Evolutionary conservation across 2,797 vertebrate species (phyloP), one percentile per base, ranked within the genome.

Genomic region (Clamator glandarius): DNA sequence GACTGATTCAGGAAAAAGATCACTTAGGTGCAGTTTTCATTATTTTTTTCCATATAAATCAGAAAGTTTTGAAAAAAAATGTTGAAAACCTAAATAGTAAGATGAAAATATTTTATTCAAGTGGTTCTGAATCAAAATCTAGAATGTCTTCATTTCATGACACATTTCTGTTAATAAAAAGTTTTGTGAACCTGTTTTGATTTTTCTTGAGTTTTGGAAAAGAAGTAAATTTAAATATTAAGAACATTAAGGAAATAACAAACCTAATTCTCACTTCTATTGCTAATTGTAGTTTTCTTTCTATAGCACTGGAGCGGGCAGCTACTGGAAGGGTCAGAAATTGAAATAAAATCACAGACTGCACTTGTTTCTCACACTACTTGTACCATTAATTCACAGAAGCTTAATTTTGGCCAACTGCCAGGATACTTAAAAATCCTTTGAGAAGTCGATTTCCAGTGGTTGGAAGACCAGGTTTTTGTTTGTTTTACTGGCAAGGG

Each of bases 21-120:
- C 0, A 35, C 50, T 75, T 17, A 2, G 2, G 41, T 29, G 3
- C 8, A 31, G 7, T 52, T 67, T 59, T 2, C 6, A 23, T 19
- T 44, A 35, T 23, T 26, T 23, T 8, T 62, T 39, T 59, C 19
- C 20, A 36, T 21, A 11, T 24, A 58, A 67, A n/a, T 46, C 11
- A 69, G 3, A n/a, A 2, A 20, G 1, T 19, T 51, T 13, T 12
- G 8, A 31, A 61, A 79, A 31, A 68, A 79, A 72, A 15, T 35
- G 15, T 25, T 91, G 67, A 55, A 33, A 81, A 91, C 64, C 23
- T 0, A 59, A 57, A 50, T 41, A 75, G n/a, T 54, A 36, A 29
- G 7, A 42, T 29, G 0, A 78, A 75, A 74, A 67, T 21, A 68
- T 10, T 64, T 63, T 10, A 10, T 57, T 75, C 3, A 20, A 19